Percentiles rank a stretch among this genome's conserved stretches.
These are phyloP conservation scores for Neodiprion virginianus DNA, from an alignment of 1,140 invertebrate genomes.

Conservation along the genomic window DNA sequence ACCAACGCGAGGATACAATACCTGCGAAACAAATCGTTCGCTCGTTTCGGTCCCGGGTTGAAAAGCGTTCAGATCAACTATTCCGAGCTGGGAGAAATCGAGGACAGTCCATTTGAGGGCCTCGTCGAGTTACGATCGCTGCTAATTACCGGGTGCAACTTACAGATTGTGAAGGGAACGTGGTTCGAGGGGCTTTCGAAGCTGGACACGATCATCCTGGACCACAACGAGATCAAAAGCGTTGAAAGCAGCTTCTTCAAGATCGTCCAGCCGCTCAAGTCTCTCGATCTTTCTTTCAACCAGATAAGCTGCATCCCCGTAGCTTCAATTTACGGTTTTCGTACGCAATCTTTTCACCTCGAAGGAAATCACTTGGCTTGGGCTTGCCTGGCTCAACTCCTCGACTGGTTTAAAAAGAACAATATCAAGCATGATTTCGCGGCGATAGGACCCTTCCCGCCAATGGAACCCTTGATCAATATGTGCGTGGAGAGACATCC, in stretches of 20 bases:
- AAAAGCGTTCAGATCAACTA: slow-evolving; percentile 19
- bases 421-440: neutral
- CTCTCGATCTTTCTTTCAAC: slow-evolving; percentile 24
- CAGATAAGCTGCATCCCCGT: slow-evolving; percentile 18
- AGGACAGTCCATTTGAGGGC: slow-evolving; percentile 24
- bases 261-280: slow-evolving; percentile 16
- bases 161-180: slow-evolving; percentile 19
- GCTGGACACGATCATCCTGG: slow-evolving; percentile 17
- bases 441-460: neutral
- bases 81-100: slow-evolving; percentile 24
- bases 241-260: slow-evolving; percentile 22
- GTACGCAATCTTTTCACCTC: neutral
- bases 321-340: neutral
- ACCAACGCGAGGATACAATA: slow-evolving; percentile 18
- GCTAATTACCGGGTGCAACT: slow-evolving; percentile 17
- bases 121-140: slow-evolving; percentile 23
- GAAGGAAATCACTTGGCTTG: neutral
- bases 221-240: slow-evolving; percentile 15
- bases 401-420: neutral
- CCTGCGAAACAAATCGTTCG: slow-evolving; percentile 14
- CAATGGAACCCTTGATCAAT: no score
- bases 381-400: slow-evolving; percentile 15
- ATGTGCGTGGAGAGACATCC: no score
- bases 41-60: slow-evolving; percentile 9
- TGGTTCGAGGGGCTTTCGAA: slow-evolving; percentile 26